phyloP scores from a whole-genome alignment of 2,797 vertebrate species.

The Galagoides demidoff region DNA sequence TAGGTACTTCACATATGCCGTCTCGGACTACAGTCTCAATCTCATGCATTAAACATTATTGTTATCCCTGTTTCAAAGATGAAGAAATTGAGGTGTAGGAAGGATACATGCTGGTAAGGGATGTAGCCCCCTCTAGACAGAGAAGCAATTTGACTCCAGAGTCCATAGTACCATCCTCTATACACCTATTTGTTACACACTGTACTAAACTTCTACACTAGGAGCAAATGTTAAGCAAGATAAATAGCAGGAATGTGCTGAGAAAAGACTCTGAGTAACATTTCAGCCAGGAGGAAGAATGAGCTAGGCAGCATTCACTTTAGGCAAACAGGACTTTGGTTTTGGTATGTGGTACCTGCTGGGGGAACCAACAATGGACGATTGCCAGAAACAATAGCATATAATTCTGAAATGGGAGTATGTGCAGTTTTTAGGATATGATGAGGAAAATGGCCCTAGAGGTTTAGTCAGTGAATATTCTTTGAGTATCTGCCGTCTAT shows the following conservation, averaged over 20 bases:
- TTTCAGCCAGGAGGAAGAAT: not conserved
- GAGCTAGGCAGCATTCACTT: not conserved
- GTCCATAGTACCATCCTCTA: too few relatives aligned
- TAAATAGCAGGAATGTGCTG: not conserved
- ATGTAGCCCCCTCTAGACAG: not conserved
- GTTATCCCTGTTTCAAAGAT: not conserved
- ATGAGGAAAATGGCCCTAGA: not conserved
- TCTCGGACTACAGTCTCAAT: not conserved
- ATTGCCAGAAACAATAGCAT: not conserved
- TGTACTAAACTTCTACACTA: not conserved
- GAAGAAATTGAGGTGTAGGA: not conserved
- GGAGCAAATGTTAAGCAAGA: not conserved
- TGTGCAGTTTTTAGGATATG: not conserved
- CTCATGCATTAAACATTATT: not conserved
- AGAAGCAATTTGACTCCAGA: not conserved
- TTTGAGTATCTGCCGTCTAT: not conserved
- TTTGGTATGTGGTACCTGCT: not conserved
- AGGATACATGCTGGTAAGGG: not conserved
- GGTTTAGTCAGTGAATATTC: not conserved
- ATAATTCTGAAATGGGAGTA: not conserved
- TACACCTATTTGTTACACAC: not conserved
- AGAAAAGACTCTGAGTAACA: slow-evolving; percentile 14
- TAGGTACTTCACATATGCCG: not conserved
- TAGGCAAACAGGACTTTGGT: not conserved
- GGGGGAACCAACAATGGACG: not conserved